Conservation (phyloP, 2,113 vertebrate species). For the Anser brachyrhynchus region DNA sequence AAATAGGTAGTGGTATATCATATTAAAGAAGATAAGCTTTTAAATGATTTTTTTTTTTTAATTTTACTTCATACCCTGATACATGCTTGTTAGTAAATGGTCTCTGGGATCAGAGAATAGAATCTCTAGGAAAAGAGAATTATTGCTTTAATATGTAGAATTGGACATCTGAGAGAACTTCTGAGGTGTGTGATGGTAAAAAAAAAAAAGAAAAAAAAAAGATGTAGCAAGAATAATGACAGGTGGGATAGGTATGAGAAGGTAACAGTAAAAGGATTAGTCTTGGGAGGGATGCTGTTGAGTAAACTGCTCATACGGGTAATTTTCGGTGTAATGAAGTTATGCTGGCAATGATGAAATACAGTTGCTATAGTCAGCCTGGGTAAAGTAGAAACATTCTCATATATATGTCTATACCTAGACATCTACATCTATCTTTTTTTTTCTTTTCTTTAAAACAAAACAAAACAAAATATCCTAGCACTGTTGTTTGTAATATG, state of each 20-base stretch:
- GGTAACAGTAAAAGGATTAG: neutral
- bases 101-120: neutral
- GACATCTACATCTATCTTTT: neutral
- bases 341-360: neutral
- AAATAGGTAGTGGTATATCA: neutral
- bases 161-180: neutral
- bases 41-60: neutral
- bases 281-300: neutral
- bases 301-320: neutral
- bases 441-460: neutral
- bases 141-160: neutral
- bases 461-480: neutral
- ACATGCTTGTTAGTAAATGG: neutral
- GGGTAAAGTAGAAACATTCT: neutral
- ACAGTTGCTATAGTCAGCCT: accelerated
- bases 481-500: neutral
- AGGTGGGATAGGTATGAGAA: neutral
- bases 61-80: neutral
- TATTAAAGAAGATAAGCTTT: neutral
- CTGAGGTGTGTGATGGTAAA: neutral
- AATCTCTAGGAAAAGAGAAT: neutral
- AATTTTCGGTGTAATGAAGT: neutral
- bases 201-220: neutral
- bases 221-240: neutral
- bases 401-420: neutral